Base-by-base conservation (phyloP, 1,140 invertebrate species). In the Steinernema feltiae region DNA sequence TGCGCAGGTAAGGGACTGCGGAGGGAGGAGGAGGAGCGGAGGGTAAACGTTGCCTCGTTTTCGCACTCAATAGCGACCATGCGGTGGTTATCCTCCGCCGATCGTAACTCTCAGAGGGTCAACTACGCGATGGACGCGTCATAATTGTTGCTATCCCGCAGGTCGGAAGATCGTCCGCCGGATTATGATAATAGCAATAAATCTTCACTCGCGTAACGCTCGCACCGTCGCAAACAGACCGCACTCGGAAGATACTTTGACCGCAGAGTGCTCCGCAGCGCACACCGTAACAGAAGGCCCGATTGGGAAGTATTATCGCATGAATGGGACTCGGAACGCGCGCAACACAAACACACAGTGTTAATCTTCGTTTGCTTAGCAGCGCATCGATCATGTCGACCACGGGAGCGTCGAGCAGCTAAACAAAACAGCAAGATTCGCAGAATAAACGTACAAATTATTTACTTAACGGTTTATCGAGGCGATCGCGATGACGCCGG, bases 331-430 rank as follows among this genome's bases (percentile, higher is more conserved):
- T 63, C 53, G 2, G 18, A 41, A 3, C 24, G 53, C 53, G 53
- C 24, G 24, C 53, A 63, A 63, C 53, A 63, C 53, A 63, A 63
- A 63, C 53, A 63, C 12, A 63, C 12, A n/a, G 53, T 63, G 53
- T 63, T 63, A 63, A 63, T 63, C 53, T 63, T 63, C 53, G 53
- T 63, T 63, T 63, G 53, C 24, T 63, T 27, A 63, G 53, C 24
- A 63, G 53, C 53, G 24, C 53, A 63, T 63, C 53, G 53, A 63
- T 63, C 53, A 63, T 63, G 53, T 63, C 53, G 53, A 15, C 53
- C 24, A 63, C 53, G 53, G 53, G 53, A 63, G 53, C 53, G 7
- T n/a, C 53, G 53, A 63, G 53, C 24, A 63, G 53, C 53, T 7
- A 7, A 41, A 18, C 35, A 41, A 41, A 41, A 41, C 35, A 63